These are phyloP conservation scores for Echinops telfairi DNA, from an alignment of 2,113 vertebrate genomes.

Conservation along the genomic window DNA sequence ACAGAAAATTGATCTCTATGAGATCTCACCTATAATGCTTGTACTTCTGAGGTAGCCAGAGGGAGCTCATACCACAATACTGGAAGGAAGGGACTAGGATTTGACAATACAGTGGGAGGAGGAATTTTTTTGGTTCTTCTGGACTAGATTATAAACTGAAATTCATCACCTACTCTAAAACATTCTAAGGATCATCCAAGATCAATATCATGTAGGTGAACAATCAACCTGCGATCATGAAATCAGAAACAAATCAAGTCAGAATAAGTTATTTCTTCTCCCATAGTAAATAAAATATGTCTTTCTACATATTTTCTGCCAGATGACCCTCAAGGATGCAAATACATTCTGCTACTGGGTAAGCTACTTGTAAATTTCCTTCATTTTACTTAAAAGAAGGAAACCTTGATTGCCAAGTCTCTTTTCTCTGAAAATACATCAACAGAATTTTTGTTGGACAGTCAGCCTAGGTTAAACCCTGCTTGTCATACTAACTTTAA, in stretches of 20 bases:
- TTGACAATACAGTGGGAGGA: neutral
- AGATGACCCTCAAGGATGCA: neutral
- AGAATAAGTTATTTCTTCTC: neutral
- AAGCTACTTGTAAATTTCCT: neutral
- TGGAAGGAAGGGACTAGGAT: neutral
- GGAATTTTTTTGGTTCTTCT: neutral
- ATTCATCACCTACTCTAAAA: neutral
- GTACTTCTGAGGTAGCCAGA: neutral
- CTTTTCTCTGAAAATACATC: neutral
- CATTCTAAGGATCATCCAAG: neutral
- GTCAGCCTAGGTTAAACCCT: neutral
- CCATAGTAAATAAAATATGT: neutral
- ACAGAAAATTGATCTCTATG: neutral
- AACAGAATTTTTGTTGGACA: neutral
- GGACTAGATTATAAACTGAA: neutral
- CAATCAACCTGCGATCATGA: neutral
- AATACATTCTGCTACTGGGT: neutral
- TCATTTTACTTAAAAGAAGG: constrained; percentile 2
- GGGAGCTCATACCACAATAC: neutral
- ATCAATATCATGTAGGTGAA: neutral
- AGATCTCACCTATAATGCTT: neutral
- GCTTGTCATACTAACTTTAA: neutral
- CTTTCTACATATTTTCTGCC: neutral
- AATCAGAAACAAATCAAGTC: neutral
- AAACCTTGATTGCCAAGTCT: neutral